phyloP scores from a whole-genome alignment of 2,797 vertebrate genomes.

The Peromyscus aztecus region DNA sequence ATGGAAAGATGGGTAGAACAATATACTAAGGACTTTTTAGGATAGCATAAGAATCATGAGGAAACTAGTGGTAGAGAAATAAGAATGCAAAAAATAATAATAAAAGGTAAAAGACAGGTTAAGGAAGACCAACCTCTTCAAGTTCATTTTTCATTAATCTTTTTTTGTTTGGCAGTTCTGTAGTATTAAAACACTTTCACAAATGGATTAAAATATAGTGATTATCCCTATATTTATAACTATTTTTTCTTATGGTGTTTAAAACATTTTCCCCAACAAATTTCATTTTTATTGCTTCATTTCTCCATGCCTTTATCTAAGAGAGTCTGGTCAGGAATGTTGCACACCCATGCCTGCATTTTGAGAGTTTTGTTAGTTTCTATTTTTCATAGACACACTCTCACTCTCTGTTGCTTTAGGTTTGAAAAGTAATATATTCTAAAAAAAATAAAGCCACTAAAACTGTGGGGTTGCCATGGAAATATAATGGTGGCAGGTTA shows the following conservation, averaged over 20 bases:
- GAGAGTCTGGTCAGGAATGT: neutral
- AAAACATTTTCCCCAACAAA: neutral
- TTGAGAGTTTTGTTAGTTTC: neutral
- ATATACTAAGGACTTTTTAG: neutral
- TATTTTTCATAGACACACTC: neutral
- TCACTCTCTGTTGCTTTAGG: neutral
- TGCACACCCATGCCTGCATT: neutral
- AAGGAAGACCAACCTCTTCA: neutral
- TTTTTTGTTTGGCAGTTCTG: neutral
- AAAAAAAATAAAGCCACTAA: neutral
- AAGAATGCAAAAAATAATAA: neutral
- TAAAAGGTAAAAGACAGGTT: neutral
- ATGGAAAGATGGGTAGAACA: neutral
- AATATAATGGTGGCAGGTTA: neutral
- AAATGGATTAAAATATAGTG: neutral
- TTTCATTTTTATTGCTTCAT: neutral
- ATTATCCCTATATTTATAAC: neutral
- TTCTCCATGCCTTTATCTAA: neutral
- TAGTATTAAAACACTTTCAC: neutral
- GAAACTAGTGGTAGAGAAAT: neutral
- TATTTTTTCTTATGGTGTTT: neutral
- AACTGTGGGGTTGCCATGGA: neutral
- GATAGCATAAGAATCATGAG: neutral
- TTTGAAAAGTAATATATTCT: conserved; percentile 40
- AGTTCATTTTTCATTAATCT: neutral